Evolutionary conservation across 2,888 invertebrate species (phyloP).

Genomic region (Drosophila aldrichi): DNA sequence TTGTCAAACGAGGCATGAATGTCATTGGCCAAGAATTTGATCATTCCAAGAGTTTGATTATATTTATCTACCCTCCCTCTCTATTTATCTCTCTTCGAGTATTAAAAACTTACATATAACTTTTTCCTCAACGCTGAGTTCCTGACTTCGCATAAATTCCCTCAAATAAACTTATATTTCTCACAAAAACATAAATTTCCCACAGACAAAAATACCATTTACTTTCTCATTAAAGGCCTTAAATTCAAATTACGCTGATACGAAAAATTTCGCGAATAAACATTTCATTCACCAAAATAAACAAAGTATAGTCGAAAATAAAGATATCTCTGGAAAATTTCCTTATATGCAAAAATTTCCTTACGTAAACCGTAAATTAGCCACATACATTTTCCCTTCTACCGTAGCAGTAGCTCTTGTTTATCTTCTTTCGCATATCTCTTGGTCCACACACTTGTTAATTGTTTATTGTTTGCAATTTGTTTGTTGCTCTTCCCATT

Average conservation of each 20-base stretch:
- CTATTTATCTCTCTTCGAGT: neutral
- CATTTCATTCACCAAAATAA: neutral
- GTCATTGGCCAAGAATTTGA: neutral
- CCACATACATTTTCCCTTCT: neutral
- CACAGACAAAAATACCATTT: neutral
- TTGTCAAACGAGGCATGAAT: neutral
- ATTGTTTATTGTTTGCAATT: conserved; percentile 2
- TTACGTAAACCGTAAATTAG: neutral
- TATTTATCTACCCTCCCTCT: neutral
- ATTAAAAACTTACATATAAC: neutral
- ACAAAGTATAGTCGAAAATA: neutral
- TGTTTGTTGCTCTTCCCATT: neutral
- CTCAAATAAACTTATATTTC: neutral
- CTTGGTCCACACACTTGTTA: neutral
- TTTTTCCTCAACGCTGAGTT: neutral
- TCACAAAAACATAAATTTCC: neutral
- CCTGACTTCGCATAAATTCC: neutral
- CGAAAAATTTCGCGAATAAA: neutral
- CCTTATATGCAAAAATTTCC: neutral
- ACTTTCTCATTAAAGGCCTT: too few relatives aligned
- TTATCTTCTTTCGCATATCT: neutral
- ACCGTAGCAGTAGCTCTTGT: neutral
- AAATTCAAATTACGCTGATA: neutral
- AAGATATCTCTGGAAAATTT: neutral
- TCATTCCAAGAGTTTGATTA: neutral